phyloP scores from a whole-genome alignment of 2,113 vertebrate genomes.

The Sylvia atricapilla region DNA sequence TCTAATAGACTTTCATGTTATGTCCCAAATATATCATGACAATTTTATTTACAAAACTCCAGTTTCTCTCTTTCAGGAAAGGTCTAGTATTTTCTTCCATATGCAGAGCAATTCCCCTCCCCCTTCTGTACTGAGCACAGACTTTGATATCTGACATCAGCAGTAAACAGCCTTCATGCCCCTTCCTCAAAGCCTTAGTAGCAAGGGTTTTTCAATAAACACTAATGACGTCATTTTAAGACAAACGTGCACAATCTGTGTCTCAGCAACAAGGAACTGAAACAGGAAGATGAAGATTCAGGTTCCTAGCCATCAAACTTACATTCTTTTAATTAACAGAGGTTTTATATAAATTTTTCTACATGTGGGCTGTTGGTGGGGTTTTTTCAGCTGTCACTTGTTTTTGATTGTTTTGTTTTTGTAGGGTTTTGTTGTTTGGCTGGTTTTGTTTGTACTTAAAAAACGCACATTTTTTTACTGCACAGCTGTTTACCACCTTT shows the following conservation, averaged over 20 bases:
- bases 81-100: neutral
- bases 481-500: neutral
- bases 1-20: neutral
- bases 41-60: neutral
- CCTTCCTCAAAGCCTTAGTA: neutral
- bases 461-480: neutral
- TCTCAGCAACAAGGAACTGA: neutral
- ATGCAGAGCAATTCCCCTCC: neutral
- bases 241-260: neutral
- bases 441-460: neutral
- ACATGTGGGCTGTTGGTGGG: neutral
- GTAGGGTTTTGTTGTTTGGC: neutral
- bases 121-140: neutral
- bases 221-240: neutral
- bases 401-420: neutral
- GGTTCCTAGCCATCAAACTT: neutral
- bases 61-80: neutral
- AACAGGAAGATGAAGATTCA: neutral
- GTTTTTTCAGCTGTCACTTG: neutral
- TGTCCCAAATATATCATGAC: neutral
- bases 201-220: neutral
- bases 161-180: neutral
- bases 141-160: neutral
- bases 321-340: neutral
- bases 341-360: neutral